Conservation (phyloP, 2,888 invertebrate genomes). For the Pemphredon lugubris region DNA sequence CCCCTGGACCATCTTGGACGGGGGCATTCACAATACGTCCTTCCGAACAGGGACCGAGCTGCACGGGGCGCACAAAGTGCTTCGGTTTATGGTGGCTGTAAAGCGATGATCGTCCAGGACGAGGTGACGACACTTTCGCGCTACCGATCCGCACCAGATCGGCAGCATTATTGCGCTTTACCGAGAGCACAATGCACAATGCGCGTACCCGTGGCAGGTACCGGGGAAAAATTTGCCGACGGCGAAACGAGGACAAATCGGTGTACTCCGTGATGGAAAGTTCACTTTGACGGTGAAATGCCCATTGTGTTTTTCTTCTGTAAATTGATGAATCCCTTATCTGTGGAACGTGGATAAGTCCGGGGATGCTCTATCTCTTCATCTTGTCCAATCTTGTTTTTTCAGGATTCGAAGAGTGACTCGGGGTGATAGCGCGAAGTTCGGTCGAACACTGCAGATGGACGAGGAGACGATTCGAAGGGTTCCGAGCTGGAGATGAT, state of each 20-base stretch:
- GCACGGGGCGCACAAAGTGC: conserved; percentile 62
- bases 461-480: too few relatives aligned
- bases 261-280: conserved; percentile 23
- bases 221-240: not conserved
- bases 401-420: too few relatives aligned
- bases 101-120: conserved; percentile 75
- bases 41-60: conserved; percentile 14
- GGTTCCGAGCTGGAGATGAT: too few relatives aligned
- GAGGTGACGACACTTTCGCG: conserved; percentile 77
- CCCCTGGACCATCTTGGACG: conserved; percentile 28
- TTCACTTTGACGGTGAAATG: too few relatives aligned
- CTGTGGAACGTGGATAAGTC: not conserved
- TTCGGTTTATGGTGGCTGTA: conserved; percentile 72
- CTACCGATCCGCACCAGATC: conserved; percentile 68
- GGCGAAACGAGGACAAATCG: conserved; percentile 13
- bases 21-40: conserved; percentile 42
- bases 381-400: conserved; percentile 47
- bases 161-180: conserved; percentile 36
- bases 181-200: conserved; percentile 23
- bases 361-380: conserved; percentile 5
- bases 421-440: too few relatives aligned
- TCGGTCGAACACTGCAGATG: too few relatives aligned
- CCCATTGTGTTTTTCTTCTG: not conserved
- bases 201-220: conserved; percentile 21
- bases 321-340: not conserved